phyloP scores from a whole-genome alignment of 2,113 vertebrate species.

The Larimichthys crocea region DNA sequence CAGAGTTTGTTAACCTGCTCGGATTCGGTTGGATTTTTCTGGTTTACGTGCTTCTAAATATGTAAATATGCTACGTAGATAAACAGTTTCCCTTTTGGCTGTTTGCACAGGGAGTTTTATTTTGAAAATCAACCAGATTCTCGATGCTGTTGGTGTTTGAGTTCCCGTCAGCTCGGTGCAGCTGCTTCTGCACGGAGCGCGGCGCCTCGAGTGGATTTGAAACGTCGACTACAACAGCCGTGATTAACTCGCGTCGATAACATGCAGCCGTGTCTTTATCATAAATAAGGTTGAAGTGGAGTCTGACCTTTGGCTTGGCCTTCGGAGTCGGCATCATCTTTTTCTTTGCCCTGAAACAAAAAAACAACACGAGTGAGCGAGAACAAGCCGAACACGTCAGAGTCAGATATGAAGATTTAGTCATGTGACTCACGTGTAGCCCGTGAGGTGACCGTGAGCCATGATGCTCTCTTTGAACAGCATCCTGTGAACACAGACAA shows the following conservation, averaged over 20 bases:
- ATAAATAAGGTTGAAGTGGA: neutral
- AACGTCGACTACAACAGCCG: too few species aligned
- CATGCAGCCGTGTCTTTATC: neutral
- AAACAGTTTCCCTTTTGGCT: too few species aligned
- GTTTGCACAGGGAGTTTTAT: too few species aligned
- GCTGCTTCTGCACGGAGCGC: too few species aligned
- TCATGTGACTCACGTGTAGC: slow-evolving; percentile 91
- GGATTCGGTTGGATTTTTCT: too few species aligned
- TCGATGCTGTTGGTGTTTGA: too few species aligned
- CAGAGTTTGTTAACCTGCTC: too few species aligned
- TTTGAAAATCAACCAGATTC: too few species aligned
- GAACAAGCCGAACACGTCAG: neutral
- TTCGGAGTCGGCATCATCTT: slow-evolving; percentile 92
- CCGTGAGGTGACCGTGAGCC: slow-evolving; percentile 95
- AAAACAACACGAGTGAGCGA: neutral
- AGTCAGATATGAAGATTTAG: neutral
- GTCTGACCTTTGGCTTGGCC: slow-evolving; percentile 92
- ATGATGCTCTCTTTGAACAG: slow-evolving; percentile 96
- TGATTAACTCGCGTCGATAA: neutral
- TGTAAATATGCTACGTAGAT: too few species aligned
- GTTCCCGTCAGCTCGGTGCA: too few species aligned
- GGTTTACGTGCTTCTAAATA: too few species aligned
- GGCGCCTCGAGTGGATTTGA: too few species aligned
- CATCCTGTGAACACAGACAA: slow-evolving; percentile 86
- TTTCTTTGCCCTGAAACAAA: slow-evolving; percentile 90